phyloP scores from a whole-genome alignment of 2,888 invertebrate species.

The Caenorhabditis sp. region DNA sequence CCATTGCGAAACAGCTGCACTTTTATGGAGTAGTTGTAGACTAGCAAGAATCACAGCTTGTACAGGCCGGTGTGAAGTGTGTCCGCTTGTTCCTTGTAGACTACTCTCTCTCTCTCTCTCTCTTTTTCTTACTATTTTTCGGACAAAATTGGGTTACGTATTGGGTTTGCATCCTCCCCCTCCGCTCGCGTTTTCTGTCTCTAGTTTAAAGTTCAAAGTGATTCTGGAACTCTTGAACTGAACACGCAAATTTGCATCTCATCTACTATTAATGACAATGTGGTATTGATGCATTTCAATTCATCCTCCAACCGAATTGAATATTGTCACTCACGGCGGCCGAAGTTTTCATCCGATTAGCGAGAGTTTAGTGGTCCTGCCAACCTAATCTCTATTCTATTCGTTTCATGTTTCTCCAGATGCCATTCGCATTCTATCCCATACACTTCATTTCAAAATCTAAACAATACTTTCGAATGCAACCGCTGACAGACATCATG shows the following conservation, averaged over 20 bases:
- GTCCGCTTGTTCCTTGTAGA: neutral
- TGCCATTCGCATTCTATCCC: too few species aligned
- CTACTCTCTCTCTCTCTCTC: neutral
- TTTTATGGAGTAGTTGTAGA: neutral
- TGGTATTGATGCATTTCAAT: too few species aligned
- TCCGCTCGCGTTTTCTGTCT: neutral
- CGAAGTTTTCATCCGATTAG: too few species aligned
- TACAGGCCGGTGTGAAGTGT: neutral
- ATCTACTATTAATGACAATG: too few species aligned
- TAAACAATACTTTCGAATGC: neutral
- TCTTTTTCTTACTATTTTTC: neutral
- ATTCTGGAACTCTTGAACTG: neutral
- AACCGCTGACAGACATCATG: neutral
- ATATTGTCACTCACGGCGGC: too few species aligned
- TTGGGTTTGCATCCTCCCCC: neutral
- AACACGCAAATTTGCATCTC: too few species aligned
- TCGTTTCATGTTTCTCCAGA: neutral
- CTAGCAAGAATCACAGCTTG: too few species aligned
- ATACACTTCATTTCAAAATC: neutral
- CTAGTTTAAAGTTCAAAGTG: neutral
- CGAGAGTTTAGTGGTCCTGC: too few species aligned
- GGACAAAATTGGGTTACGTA: slow-evolving; percentile 23
- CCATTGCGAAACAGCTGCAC: too few species aligned
- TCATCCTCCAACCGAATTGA: too few species aligned
- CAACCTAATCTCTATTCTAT: too few species aligned